Conservation (phyloP, 2,797 vertebrate genomes). For the Danio aesculapii region DNA sequence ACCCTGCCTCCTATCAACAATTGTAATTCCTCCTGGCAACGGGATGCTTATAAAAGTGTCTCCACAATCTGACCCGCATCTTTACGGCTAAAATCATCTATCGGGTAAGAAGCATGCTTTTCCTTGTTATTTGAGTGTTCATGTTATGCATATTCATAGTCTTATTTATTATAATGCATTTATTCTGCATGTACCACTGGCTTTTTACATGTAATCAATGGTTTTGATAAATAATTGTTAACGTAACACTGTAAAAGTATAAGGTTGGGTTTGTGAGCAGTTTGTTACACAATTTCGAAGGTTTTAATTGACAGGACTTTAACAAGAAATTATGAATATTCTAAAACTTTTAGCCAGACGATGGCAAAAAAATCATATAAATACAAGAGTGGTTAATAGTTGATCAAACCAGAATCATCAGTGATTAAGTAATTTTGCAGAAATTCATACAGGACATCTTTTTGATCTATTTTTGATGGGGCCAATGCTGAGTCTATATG, state of each 20-base stretch:
- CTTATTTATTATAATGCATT: not conserved
- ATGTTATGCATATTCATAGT: not conserved
- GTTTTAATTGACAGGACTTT: not conserved
- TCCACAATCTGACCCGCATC: not conserved
- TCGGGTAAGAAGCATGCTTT: conserved; percentile 17
- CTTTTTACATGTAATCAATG: not conserved
- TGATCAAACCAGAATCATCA: not conserved
- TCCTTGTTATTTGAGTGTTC: not conserved
- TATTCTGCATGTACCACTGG: not conserved
- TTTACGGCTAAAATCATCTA: not conserved
- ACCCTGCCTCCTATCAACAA: conserved; percentile 65
- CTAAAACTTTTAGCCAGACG: not conserved
- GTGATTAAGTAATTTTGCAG: not conserved
- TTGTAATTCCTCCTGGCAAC: conserved; percentile 58
- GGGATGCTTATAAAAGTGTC: conserved; percentile 67
- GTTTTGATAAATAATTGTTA: not conserved
- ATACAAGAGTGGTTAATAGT: not conserved
- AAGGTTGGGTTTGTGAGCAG: not conserved
- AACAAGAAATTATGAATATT: not conserved
- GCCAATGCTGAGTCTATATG: not conserved
- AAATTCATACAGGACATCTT: not conserved
- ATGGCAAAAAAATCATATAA: not conserved
- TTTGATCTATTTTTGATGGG: not conserved
- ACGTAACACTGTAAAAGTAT: not conserved
- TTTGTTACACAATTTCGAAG: not conserved